A percentile compares a stretch with the other conserved stretches of the same genome.
These are phyloP conservation scores for Zonotrichia albicollis DNA, from an alignment of 2,797 vertebrate species.

Conservation along the genomic window DNA sequence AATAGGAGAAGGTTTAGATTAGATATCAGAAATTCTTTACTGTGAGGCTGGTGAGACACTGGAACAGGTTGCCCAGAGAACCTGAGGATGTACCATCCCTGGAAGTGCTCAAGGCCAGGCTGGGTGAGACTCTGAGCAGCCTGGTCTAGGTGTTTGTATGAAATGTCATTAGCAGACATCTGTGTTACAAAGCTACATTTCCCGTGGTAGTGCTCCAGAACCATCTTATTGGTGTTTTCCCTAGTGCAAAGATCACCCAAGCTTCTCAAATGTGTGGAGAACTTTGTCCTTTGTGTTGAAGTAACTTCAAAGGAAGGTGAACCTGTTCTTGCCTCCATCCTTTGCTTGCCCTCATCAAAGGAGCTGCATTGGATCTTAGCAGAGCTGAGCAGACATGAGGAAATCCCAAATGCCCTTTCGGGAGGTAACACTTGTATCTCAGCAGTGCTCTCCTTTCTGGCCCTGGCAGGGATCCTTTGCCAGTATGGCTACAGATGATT, in stretches of 20 bases:
- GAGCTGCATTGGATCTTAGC: neutral
- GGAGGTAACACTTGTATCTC: accelerated
- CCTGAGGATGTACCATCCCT: neutral
- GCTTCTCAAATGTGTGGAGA: neutral
- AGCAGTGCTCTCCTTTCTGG: accelerated
- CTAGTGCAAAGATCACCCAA: neutral
- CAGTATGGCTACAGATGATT: neutral
- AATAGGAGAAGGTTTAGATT: neutral
- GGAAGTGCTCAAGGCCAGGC: neutral
- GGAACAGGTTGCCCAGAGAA: neutral
- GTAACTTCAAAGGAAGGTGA: neutral
- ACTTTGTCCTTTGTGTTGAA: neutral
- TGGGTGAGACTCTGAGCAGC: neutral
- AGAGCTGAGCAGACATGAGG: accelerated
- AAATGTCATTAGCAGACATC: neutral
- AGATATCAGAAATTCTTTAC: neutral
- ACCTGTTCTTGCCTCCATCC: neutral
- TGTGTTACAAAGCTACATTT: neutral
- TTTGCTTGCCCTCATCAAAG: neutral
- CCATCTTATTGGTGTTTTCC: accelerated
- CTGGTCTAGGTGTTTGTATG: neutral
- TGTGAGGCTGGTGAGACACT: neutral
- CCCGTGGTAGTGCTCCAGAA: neutral
- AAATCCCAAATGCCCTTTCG: neutral
- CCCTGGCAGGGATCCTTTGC: neutral